These are phyloP conservation scores for Congeria kusceri DNA, from an alignment of 2,888 invertebrate species.

Conservation along the genomic window DNA sequence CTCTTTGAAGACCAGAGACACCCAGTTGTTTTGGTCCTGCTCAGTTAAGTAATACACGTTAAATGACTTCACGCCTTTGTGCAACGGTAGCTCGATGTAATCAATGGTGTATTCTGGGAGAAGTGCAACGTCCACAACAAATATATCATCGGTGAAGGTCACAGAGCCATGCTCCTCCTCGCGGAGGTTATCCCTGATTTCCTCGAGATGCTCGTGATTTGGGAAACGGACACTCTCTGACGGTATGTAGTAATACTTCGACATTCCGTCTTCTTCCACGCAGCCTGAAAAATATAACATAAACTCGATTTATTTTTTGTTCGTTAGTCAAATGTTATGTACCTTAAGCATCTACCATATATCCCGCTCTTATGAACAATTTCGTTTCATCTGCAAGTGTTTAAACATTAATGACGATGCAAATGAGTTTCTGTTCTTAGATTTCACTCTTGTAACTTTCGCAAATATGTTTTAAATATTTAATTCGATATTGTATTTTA, in stretches of 20 bases:
- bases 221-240: slow-evolving; percentile 2
- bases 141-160: neutral
- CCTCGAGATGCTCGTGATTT: neutral
- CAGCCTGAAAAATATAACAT: slow-evolving; percentile 3
- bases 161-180: neutral
- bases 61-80: neutral
- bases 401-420: no score
- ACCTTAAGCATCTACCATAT: no score
- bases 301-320: no score
- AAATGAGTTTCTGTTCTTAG: no score
- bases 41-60: slow-evolving; percentile 4
- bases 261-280: slow-evolving; percentile 5
- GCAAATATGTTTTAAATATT: no score
- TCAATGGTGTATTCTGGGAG: neutral
- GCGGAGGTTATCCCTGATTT: neutral
- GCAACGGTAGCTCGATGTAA: neutral
- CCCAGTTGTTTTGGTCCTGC: neutral
- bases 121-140: neutral
- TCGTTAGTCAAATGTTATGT: no score
- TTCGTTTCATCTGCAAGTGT: no score
- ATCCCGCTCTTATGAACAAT: no score
- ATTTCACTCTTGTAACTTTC: no score
- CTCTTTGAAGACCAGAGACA: neutral
- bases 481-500: no score
- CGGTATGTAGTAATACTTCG: slow-evolving; percentile 2